Base-by-base conservation (phyloP, 2,888 invertebrate genomes). In the Bembecia ichneumoniformis region DNA sequence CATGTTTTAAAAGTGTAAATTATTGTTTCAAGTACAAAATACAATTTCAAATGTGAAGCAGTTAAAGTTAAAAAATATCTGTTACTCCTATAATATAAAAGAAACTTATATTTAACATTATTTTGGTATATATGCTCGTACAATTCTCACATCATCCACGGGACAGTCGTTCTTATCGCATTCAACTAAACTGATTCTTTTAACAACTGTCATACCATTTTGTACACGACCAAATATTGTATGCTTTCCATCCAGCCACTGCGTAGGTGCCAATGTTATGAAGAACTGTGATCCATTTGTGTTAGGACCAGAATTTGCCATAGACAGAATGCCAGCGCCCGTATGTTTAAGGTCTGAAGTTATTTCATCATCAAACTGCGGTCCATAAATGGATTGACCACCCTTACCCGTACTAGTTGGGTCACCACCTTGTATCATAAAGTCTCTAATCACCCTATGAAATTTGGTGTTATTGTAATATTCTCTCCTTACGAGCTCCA, bases 201-300 rank as follows among this genome's bases (percentile, higher is more conserved):
- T 95, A 0, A 98, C 93, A 35, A 96, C 95, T 58, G 91, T 89
- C 95, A 98, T 97, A 1, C 98, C 98, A 49, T 91, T 89, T 65
- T 93, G 90, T 4, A 98, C 89, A 57, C 98, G 89, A 60, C 96
- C 99, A 83, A 99, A 99, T 70, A 99, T 97, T 2, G 98, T 91
- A 79, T 99, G 99, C 75, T 98, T 98, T 10, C 96, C 95, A 87
- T 99, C 99, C 36, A 99, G 87, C 97, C 99, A 99, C 66, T 98
- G 98, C 0, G 98, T 96, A 1, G 99, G 98, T 0, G 95, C 97
- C 53, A 99, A 81, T 0, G 98, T 98, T 47, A 99, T 96, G 66
- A 99, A 99, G 87, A 99, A 99, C 76, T 99, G 99, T 34, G 97
- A 98, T 2, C 98, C 98, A 77, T 99, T 99, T 4, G 96, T 93